Percentiles rank a stretch among this genome's conserved stretches.
phyloP scores from a whole-genome alignment of 2,888 invertebrate species.

The Oligia strigilis region DNA sequence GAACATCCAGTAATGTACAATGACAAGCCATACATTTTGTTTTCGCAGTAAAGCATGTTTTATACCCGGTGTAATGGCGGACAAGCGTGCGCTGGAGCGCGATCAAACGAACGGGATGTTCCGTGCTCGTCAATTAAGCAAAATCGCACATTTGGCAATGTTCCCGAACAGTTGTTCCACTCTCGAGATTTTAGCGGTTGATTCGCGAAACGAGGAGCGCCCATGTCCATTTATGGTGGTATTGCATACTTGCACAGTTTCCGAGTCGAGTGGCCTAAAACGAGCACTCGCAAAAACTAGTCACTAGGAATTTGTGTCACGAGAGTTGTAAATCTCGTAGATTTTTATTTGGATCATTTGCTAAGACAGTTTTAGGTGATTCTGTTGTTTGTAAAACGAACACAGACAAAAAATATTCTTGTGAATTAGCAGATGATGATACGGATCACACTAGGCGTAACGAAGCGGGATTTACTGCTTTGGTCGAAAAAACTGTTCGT shows the following conservation, averaged over 20 bases:
- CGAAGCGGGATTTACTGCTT: conserved; percentile 44
- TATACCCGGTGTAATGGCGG: conserved; percentile 75
- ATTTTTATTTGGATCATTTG: conserved; percentile 53
- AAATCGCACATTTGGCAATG: conserved; percentile 87
- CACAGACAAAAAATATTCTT: conserved; percentile 39
- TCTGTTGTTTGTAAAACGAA: conserved; percentile 40
- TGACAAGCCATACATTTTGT: conserved; percentile 67
- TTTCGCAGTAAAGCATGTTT: conserved; percentile 72
- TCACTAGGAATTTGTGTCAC: conserved; percentile 57
- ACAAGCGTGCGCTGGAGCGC: conserved; percentile 75
- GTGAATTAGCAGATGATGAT: conserved; percentile 40
- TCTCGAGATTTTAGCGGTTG: conserved; percentile 74
- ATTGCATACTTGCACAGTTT: conserved; percentile 65
- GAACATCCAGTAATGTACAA: conserved; percentile 58
- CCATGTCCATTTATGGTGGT: conserved; percentile 79
- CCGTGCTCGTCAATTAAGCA: conserved; percentile 86
- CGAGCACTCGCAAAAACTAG: conserved; percentile 55
- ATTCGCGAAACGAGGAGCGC: conserved; percentile 75
- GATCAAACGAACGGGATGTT: conserved; percentile 85
- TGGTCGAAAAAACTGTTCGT: conserved; percentile 25
- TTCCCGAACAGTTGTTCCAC: conserved; percentile 86
- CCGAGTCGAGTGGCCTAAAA: conserved; percentile 47
- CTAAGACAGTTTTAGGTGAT: conserved; percentile 41
- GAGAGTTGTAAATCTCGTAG: conserved; percentile 42
- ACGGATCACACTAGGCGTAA: conserved; percentile 42